Conservation (phyloP, 2,797 vertebrate genomes). For the Rhinogobio ventralis region DNA sequence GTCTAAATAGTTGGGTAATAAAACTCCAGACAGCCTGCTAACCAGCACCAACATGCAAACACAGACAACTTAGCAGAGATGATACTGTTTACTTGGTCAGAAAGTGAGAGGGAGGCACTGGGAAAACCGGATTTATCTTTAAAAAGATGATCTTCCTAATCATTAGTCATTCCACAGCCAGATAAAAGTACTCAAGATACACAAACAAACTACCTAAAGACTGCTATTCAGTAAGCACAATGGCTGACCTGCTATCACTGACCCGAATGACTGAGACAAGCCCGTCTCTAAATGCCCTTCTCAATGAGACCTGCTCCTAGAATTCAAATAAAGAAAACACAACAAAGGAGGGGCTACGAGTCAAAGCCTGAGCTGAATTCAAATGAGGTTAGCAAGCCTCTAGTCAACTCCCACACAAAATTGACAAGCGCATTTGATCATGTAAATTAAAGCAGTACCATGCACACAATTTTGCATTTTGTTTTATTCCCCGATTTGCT, state of each 20-base stretch:
- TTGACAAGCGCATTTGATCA: slow-evolving; percentile 44
- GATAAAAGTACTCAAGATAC: background rate
- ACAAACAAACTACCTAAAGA: slow-evolving; percentile 12
- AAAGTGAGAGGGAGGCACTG: background rate
- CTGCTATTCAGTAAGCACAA: background rate
- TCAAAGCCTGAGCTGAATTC: slow-evolving; percentile 35
- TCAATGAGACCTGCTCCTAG: slow-evolving; percentile 5
- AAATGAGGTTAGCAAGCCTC: slow-evolving; percentile 25
- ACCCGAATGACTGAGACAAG: slow-evolving; percentile 10
- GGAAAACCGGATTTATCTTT: background rate
- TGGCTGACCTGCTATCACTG: background rate
- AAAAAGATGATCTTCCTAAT: background rate
- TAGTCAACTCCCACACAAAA: slow-evolving; percentile 35
- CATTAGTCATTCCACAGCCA: slow-evolving; percentile 10
- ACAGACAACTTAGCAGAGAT: slow-evolving; percentile 46
- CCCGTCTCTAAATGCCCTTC: background rate
- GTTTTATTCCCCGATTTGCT: slow-evolving; percentile 11
- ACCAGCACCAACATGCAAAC: slow-evolving; percentile 37
- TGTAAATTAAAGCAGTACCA: slow-evolving; percentile 36
- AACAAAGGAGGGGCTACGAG: slow-evolving; percentile 11
- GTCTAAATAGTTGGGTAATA: slow-evolving; percentile 15
- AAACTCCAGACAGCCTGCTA: slow-evolving; percentile 9
- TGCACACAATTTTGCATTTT: slow-evolving; percentile 3
- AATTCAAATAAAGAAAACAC: slow-evolving; percentile 28
- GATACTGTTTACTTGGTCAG: background rate